These are phyloP conservation scores for Parascotia fuliginaria DNA, from an alignment of 2,888 invertebrate genomes.

Conservation along the genomic window DNA sequence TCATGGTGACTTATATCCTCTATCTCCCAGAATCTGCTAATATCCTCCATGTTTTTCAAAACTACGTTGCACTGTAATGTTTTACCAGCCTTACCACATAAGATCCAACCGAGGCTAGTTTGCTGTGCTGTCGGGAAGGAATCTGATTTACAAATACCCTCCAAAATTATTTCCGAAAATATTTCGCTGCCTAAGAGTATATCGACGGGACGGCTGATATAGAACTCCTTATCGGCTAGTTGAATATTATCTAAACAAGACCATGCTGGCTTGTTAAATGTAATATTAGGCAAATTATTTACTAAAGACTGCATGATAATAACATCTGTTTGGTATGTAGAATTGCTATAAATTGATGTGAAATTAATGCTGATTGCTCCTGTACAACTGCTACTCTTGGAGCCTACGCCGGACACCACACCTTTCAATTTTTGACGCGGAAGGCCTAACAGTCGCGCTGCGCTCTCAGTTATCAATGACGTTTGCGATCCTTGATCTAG, in stretches of 20 bases:
- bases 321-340: neutral
- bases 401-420: too few species aligned
- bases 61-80: conserved; percentile 8
- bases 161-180: too few species aligned
- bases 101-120: neutral
- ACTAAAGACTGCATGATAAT: neutral
- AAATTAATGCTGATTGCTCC: too few species aligned
- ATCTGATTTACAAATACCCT: too few species aligned
- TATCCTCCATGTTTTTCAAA: conserved; percentile 1
- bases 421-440: too few species aligned
- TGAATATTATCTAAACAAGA: neutral
- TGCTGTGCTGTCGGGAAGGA: neutral
- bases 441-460: too few species aligned
- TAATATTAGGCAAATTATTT: neutral
- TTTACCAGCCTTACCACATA: too few species aligned
- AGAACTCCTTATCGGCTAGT: conserved; percentile 1
- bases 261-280: conserved; percentile 3
- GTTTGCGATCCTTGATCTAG: too few species aligned
- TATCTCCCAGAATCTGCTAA: conserved; percentile 4
- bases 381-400: too few species aligned
- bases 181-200: neutral
- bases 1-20: conserved; percentile 1
- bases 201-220: neutral
- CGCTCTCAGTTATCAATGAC: too few species aligned
- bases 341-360: neutral